Evolutionary conservation across 2,113 vertebrate species (phyloP).

Genomic region (Hiodon alosoides): DNA sequence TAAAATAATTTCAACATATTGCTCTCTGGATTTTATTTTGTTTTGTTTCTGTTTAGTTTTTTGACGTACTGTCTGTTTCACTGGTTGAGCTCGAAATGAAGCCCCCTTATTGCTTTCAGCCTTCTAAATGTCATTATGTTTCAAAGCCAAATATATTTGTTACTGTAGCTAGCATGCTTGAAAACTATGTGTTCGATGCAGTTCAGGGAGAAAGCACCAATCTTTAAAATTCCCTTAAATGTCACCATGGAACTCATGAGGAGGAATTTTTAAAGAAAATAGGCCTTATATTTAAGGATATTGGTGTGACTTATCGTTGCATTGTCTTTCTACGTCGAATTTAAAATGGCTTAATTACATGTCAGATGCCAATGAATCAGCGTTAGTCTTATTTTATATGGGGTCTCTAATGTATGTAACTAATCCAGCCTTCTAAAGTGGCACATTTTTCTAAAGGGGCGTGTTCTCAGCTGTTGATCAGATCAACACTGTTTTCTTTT

Average conservation of each 20-base stretch:
- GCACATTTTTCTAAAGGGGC: no score
- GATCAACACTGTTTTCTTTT: no score
- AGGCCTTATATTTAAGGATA: constrained; percentile 69
- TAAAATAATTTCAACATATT: constrained; percentile 78
- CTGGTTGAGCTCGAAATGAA: constrained; percentile 91
- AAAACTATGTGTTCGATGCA: constrained; percentile 61
- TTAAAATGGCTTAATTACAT: constrained; percentile 51
- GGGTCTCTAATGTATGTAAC: no score
- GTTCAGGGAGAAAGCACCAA: constrained; percentile 65
- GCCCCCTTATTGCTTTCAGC: constrained; percentile 98
- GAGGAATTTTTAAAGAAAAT: constrained; percentile 52
- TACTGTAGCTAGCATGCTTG: constrained; percentile 79
- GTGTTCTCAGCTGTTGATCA: no score
- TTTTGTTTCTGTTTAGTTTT: constrained; percentile 24
- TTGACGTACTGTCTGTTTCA: constrained; percentile 85
- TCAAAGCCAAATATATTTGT: constrained; percentile 91
- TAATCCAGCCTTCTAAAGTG: no score
- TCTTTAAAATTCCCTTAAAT: constrained; percentile 64
- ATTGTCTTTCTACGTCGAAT: constrained; percentile 56
- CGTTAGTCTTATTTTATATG: constrained; percentile 45
- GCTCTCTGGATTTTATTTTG: constrained; percentile 63
- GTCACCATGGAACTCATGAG: constrained; percentile 62
- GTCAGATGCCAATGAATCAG: constrained; percentile 71
- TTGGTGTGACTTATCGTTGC: constrained; percentile 67
- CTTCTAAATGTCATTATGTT: constrained; percentile 77